phyloP scores from a whole-genome alignment of 2,113 vertebrate species.

The Gobiocypris rarus region DNA sequence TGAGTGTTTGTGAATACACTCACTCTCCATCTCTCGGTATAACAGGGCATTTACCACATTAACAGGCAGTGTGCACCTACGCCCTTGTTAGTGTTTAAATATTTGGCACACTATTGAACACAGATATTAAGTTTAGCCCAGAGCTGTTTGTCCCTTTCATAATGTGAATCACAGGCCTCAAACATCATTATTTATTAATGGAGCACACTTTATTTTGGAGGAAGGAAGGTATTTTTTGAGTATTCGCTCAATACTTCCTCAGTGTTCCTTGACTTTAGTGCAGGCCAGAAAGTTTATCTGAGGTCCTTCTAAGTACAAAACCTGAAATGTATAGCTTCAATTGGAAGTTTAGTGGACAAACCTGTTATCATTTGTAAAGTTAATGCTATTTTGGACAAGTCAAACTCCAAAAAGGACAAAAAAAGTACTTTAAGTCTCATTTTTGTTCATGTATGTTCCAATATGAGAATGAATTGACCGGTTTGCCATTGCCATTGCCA shows the following conservation, averaged over 20 bases:
- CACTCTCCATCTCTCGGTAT: neutral
- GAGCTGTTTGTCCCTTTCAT: slow-evolving; percentile 7
- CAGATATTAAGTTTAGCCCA: neutral
- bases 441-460: neutral
- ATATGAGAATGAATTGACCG: neutral
- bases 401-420: neutral
- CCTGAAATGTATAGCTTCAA: neutral
- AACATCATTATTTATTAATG: neutral
- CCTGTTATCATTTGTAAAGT: neutral
- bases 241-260: neutral
- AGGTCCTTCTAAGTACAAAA: neutral
- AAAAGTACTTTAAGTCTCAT: too few species aligned
- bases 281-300: neutral
- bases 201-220: neutral
- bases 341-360: neutral
- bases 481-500: neutral
- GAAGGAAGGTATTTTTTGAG: neutral
- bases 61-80: neutral
- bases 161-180: neutral
- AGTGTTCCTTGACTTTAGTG: neutral
- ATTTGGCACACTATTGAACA: neutral
- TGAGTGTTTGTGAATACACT: neutral
- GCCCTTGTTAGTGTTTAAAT: neutral
- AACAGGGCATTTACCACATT: neutral
- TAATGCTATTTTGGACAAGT: neutral